These are phyloP conservation scores for Plutella xylostella DNA, from an alignment of 2,888 invertebrate genomes.

Conservation along the genomic window DNA sequence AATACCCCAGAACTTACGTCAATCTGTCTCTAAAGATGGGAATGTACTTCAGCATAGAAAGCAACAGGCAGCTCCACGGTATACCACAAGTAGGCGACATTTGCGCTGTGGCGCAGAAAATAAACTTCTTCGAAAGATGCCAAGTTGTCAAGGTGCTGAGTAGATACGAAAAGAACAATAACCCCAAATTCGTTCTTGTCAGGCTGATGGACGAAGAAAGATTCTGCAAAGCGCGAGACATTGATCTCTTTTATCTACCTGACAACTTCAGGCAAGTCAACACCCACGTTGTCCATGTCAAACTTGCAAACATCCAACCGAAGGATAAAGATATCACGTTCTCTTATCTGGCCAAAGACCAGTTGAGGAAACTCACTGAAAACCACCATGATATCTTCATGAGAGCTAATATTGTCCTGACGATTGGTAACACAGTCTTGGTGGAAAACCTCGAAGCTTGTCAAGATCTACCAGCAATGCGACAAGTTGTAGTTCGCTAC, in stretches of 20 bases:
- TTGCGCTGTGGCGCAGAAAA: slow-evolving; percentile 62
- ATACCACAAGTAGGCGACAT: slow-evolving; percentile 64
- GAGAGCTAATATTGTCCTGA: slow-evolving; percentile 61
- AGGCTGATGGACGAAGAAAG: slow-evolving; percentile 73
- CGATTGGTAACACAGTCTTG: slow-evolving; percentile 73
- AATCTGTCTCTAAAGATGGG: slow-evolving; percentile 46
- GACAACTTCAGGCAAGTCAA: slow-evolving; percentile 56
- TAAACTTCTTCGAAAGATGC: slow-evolving; percentile 64
- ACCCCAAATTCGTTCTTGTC: slow-evolving; percentile 46
- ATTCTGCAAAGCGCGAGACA: slow-evolving; percentile 40
- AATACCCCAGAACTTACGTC: slow-evolving; percentile 41
- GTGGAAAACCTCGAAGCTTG: slow-evolving; percentile 72
- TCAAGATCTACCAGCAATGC: slow-evolving; percentile 56
- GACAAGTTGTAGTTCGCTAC: slow-evolving; percentile 61
- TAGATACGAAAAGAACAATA: slow-evolving; percentile 29
- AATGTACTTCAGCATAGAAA: slow-evolving; percentile 41
- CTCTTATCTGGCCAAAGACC: slow-evolving; percentile 36
- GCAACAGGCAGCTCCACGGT: slow-evolving; percentile 40
- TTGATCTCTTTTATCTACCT: slow-evolving; percentile 59
- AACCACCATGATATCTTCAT: slow-evolving; percentile 42
- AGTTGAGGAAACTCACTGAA: slow-evolving; percentile 34
- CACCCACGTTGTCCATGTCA: slow-evolving; percentile 45
- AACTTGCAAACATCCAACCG: slow-evolving; percentile 44
- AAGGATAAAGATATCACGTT: slow-evolving; percentile 50
- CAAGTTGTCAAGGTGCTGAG: slow-evolving; percentile 58